Evolutionary conservation across 2,888 invertebrate species (phyloP).

Genomic region (Villa cingulata): DNA sequence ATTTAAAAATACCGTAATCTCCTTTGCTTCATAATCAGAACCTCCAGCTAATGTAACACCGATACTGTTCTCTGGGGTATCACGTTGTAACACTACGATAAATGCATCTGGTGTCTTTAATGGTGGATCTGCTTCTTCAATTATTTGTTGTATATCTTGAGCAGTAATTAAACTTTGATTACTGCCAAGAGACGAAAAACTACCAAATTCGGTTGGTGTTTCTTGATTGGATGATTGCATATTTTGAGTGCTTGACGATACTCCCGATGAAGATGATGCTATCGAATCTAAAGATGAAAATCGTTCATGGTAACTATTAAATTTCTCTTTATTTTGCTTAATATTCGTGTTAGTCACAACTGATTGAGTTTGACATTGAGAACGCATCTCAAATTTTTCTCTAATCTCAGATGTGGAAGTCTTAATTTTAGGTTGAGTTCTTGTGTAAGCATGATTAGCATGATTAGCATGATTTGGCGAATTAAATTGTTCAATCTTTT

Average conservation of each 20-base stretch:
- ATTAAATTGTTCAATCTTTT: slow-evolving; percentile 11
- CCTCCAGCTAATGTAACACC: slow-evolving; percentile 83
- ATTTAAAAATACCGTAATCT: slow-evolving; percentile 65
- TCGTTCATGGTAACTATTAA: slow-evolving; percentile 27
- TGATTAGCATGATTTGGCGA: not conserved
- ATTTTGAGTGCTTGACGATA: slow-evolving; percentile 33
- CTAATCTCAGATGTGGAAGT: slow-evolving; percentile 31
- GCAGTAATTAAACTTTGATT: slow-evolving; percentile 37
- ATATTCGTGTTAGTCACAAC: slow-evolving; percentile 1
- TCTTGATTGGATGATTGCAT: slow-evolving; percentile 31
- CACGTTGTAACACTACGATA: slow-evolving; percentile 52
- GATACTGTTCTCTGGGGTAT: slow-evolving; percentile 57
- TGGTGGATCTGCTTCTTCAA: slow-evolving; percentile 53
- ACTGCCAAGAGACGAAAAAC: slow-evolving; percentile 36
- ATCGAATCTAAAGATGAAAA: slow-evolving; percentile 35
- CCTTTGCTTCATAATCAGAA: slow-evolving; percentile 80
- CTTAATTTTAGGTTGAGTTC: slow-evolving; percentile 11
- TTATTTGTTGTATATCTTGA: slow-evolving; percentile 47
- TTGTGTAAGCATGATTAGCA: slow-evolving; percentile 2
- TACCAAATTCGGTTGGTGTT: slow-evolving; percentile 34
- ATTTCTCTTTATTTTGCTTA: slow-evolving; percentile 12
- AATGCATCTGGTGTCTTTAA: slow-evolving; percentile 46
- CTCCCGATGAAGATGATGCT: slow-evolving; percentile 35
- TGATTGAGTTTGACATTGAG: slow-evolving; percentile 17
- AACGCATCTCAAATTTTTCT: slow-evolving; percentile 32